A percentile compares a stretch with the other conserved stretches of the same genome.
These are phyloP conservation scores for Sinella curviseta DNA, from an alignment of 1,140 invertebrate species.

Conservation along the genomic window DNA sequence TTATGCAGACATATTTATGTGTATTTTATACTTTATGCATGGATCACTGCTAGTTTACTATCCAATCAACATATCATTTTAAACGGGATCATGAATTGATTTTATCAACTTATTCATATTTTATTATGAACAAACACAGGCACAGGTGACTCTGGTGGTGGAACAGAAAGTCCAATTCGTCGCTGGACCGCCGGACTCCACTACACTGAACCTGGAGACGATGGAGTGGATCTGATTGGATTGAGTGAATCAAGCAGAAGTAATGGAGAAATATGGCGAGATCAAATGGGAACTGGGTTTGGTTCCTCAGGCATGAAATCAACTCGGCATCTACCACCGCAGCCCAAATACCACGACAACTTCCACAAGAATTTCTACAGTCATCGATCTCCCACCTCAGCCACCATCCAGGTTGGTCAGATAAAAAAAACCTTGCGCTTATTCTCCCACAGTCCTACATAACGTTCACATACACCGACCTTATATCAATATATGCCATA, in stretches of 20 bases:
- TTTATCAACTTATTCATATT: no score
- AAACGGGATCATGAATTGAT: no score
- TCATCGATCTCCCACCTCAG: slow-evolving; percentile 64
- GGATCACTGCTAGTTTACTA: no score
- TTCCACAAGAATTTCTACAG: slow-evolving; percentile 61
- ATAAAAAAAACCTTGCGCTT: not conserved
- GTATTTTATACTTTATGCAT: no score
- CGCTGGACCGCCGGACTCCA: slow-evolving; percentile 73
- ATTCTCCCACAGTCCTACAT: not conserved
- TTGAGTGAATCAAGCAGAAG: slow-evolving; percentile 41
- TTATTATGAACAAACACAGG: no score
- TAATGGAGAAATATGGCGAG: slow-evolving; percentile 46
- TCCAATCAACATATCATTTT: no score
- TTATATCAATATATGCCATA: not conserved
- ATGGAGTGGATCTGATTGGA: slow-evolving; percentile 50
- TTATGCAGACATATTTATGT: no score
- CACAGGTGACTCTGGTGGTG: slow-evolving; percentile 46
- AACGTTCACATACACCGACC: not conserved
- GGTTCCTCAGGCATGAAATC: slow-evolving; percentile 75
- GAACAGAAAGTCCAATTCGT: slow-evolving; percentile 70
- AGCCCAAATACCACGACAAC: slow-evolving; percentile 45
- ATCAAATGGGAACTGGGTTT: slow-evolving; percentile 39
- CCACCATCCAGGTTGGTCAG: slow-evolving; percentile 60
- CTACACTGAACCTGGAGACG: slow-evolving; percentile 75
- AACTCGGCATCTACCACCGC: slow-evolving; percentile 70